phyloP scores from a whole-genome alignment of 2,113 vertebrate genomes.

The Sterrhoptilus dennistouni region DNA sequence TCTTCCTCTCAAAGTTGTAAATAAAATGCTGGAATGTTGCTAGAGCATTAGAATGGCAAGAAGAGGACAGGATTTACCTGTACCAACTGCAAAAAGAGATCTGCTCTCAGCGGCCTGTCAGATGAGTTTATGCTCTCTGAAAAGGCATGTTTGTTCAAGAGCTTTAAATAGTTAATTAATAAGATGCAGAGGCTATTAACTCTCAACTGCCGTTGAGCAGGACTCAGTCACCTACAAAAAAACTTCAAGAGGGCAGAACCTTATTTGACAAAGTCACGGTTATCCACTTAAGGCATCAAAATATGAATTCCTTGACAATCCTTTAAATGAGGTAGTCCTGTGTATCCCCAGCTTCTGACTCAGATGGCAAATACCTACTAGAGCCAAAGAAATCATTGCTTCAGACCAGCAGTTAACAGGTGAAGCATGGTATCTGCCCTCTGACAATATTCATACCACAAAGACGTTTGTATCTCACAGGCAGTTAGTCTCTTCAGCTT shows the following conservation, averaged over 20 bases:
- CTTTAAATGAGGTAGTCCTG: not conserved
- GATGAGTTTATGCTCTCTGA: conserved; percentile 30
- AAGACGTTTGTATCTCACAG: not conserved
- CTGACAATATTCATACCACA: not conserved
- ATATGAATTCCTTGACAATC: not conserved
- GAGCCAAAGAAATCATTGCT: not conserved
- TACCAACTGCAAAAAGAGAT: not conserved
- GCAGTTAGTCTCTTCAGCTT: not conserved
- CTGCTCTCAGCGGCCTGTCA: not conserved
- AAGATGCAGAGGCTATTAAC: not conserved
- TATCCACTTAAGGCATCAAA: not conserved
- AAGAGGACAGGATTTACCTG: conserved; percentile 61
- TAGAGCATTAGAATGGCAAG: conserved; percentile 31
- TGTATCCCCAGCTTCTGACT: not conserved
- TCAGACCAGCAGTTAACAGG: not conserved
- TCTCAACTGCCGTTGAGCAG: not conserved
- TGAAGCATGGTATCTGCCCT: not conserved
- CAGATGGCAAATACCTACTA: not conserved
- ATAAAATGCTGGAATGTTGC: conserved; percentile 62
- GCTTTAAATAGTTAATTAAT: conserved; percentile 46
- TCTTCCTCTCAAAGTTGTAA: conserved; percentile 37
- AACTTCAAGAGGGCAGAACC: not conserved
- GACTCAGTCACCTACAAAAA: not conserved
- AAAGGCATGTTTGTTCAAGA: conserved; percentile 36
- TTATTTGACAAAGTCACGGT: not conserved